A percentile compares a stretch with the other conserved stretches of the same genome.
These are phyloP conservation scores for Cynopterus sphinx DNA, from an alignment of 2,797 vertebrate species.

Conservation along the genomic window DNA sequence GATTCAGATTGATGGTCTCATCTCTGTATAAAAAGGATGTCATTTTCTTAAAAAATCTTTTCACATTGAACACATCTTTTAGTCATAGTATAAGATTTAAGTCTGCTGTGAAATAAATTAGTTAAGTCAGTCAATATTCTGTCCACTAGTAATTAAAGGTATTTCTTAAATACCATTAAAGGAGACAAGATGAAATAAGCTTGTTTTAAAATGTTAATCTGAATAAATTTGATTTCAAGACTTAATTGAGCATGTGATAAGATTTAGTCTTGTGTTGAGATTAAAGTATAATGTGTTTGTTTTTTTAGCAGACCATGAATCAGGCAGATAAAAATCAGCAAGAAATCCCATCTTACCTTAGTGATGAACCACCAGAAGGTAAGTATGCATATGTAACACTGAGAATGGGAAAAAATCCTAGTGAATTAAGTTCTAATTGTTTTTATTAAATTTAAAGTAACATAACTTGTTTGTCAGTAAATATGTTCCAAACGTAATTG, in stretches of 20 bases:
- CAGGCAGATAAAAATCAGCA: slow-evolving; percentile 90
- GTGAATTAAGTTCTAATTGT: neutral
- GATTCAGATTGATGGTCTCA: neutral
- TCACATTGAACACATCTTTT: neutral
- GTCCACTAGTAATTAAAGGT: neutral
- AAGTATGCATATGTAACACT: slow-evolving; percentile 60
- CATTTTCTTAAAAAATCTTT: neutral
- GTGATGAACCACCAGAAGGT: slow-evolving; percentile 91
- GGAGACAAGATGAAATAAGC: neutral
- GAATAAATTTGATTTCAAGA: slow-evolving; percentile 9
- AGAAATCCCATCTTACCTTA: slow-evolving; percentile 90
- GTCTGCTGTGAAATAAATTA: slow-evolving; percentile 34
- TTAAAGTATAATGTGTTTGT: slow-evolving; percentile 43
- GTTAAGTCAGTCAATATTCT: neutral
- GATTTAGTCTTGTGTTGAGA: neutral
- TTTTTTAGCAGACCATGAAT: slow-evolving; percentile 91
- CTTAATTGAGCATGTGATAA: slow-evolving; percentile 9
- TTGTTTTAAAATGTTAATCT: slow-evolving; percentile 42
- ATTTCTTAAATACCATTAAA: slow-evolving; percentile 5
- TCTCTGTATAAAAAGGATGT: neutral
- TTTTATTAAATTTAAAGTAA: slow-evolving; percentile 54
- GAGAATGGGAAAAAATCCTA: neutral
- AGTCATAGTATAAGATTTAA: neutral
- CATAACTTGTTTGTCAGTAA: neutral
- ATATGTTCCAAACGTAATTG: slow-evolving; percentile 5